A percentile compares a stretch with the other conserved stretches of the same genome.
These are phyloP conservation scores for Coreoperca whiteheadi DNA, from an alignment of 2,113 vertebrate genomes.

Conservation along the genomic window DNA sequence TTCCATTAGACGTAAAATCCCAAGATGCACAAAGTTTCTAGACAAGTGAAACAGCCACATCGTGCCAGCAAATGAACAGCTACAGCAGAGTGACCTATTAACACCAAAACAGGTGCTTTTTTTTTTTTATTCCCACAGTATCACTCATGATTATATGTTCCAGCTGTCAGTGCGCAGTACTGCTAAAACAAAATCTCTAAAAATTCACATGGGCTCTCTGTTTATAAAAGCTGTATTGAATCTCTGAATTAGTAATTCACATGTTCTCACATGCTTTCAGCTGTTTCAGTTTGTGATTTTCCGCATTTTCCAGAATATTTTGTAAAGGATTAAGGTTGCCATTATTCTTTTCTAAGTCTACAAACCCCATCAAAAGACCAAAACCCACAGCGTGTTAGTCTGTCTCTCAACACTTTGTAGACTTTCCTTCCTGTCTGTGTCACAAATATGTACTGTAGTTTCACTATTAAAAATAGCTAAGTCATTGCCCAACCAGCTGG, in stretches of 20 bases:
- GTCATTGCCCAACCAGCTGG: background rate
- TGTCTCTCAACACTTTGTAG: background rate
- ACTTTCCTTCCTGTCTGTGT: background rate
- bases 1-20: too few relatives aligned
- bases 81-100: background rate
- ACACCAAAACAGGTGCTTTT: background rate
- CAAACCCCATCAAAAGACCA: background rate
- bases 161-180: background rate
- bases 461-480: too few relatives aligned
- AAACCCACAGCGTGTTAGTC: background rate
- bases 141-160: background rate
- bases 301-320: background rate
- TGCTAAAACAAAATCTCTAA: background rate
- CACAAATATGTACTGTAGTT: background rate
- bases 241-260: background rate
- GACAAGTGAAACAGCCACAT: too few relatives aligned
- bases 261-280: background rate
- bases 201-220: background rate
- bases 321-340: background rate
- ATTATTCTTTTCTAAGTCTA: background rate
- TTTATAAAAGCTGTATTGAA: background rate
- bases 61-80: background rate
- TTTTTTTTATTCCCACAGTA: background rate
- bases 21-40: too few relatives aligned
- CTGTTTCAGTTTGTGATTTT: background rate